Base-by-base conservation (phyloP, 2,888 invertebrate genomes). In the Euplexia lucipara region DNA sequence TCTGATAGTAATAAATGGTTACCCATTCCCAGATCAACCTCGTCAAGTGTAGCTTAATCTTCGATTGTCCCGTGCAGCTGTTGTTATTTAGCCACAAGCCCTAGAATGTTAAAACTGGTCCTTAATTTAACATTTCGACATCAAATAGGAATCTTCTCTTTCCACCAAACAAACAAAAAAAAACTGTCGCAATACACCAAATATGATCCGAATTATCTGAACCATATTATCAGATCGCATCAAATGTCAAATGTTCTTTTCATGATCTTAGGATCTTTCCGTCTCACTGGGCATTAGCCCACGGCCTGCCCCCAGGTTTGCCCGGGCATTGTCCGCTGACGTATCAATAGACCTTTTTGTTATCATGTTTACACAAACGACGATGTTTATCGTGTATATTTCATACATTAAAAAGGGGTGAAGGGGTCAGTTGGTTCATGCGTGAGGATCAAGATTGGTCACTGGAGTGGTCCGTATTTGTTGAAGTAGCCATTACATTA, bases 281-380 rank as follows among this genome's bases (percentile, higher is more conserved):
- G 58, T 54, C 65, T 39, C 72, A 79, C 49, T 68, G 70, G 63
- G 64, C 68, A 68, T 64, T 70, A 66, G 58, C 75, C 72, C 39
- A 53, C 69, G 56, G 72, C 63, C 64, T 51, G 69, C 56, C 69
- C 64, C 57, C 48, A 72, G 39, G 42, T 68, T 47, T 57, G 49
- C 63, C 63, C 65, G 66, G 62, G 54, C 57, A 60, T 68, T 75
- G 72, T 79, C 76, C 70, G 64, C 63, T 77, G 85, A 79, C 73
- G 78, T 80, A 79, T 79, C 83, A 80, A 81, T 81, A 73, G 73
- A 75, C 80, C 83, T 77, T 84, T 84, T 83, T 82, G 85, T 82
- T 80, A 79, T 79, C 71, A 70, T 78, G 77, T 82, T 77, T 71
- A 73, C 70, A 72, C 70, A 72, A 77, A 78, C 82, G 75, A 68